Evolutionary conservation across 2,888 invertebrate genomes (phyloP), one percentile per base, ranked within the genome.

Genomic region (Drosophila nigritarsus): DNA sequence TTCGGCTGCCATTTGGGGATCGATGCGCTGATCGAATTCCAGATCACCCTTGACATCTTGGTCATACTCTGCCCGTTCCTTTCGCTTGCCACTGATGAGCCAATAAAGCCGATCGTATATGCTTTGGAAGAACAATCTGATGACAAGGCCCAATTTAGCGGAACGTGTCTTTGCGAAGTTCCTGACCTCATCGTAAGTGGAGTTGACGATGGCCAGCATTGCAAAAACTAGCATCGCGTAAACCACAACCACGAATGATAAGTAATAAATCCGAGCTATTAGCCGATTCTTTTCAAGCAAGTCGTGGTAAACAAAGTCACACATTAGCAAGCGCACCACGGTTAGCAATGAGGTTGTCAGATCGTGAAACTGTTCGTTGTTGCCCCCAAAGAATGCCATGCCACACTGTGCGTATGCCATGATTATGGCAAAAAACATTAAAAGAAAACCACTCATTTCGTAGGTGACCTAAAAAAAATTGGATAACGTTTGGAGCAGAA

Each of bases 401-500:
- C 82, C 75, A 8, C 80, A 64, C 18, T 69, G 50, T 3, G 80
- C 73, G 20, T 67, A 86, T 6, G 87, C 78, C 55, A 70, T 27
- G 9, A 80, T 30, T 0, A 84, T 20, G 32, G 58, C 59, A 3
- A 56, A 18, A n/a, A 80, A 67, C 63, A 86, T 55, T 3, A 82
- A 27, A 1, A 73, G 13, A 56, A 79, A 80, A 24, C 84, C 84
- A 29, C 59, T 0, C 11, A 80, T 32, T 40, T 84, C 87, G 42
- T 56, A 63, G n/a, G 53, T 45, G 36, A 76, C 72, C 86, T 86
- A 2, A 65, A 40, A 6, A 3, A 4, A 38, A 5, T 18, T 27
- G 1, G n/a, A 32, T 30, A 24, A 32, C 0, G 7, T 9, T 0
- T 32, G 9, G 20, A 32, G 32, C 15, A 24, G 15, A 9, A 11